Evolutionary conservation across 2,888 invertebrate genomes (phyloP), one percentile per base, ranked within the genome.

Genomic region (Podotricha telesiphe): DNA sequence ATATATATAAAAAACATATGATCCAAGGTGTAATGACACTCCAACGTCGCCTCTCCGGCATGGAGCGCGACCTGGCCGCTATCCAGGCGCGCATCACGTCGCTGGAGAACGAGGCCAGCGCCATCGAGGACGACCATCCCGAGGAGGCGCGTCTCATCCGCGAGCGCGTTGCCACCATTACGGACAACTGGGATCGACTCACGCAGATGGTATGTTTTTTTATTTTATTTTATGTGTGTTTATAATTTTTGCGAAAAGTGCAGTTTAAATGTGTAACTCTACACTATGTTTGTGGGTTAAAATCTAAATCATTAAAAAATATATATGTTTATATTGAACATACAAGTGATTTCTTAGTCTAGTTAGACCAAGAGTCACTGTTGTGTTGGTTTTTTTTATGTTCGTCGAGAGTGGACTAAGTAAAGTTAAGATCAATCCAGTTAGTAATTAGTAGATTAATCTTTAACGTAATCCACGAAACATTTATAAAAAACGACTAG

Each of bases 31-130:
- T 99, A 53, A 99, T 99, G 99, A 99, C 99, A 0, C 94, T 99
- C 45, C 98, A 99, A 88, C 95, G 99, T 68, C 96, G 99, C 65
- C 94, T 99, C 45, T 98, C 98, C 76, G 98, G 99, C 74, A 99
- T 99, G 99, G 99, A 99, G 92, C 96, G 99, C 70, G 99, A 99
- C 89, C 92, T 99, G 78, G 99, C 99, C 56, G 99, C 99, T 48
- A 99, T 99, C 77, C 98, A 99, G 88, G 99, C 99, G 34, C 98
- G 99, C 90, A 94, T 99, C 76, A 97, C 98, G 68, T 96, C 98
- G 3, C 94, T 99, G 79, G 98, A 99, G 87, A 95, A 95, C 80
- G 99, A 99, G 88, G 99, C 99, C 7, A 96, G 96, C 79, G 95
- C 95, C 73, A 98, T 99, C 86, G 98, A 98, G 81, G 95, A 94